Evolutionary conservation across 64 coral and sea anemone genomes (phyloP).

Genomic region (Catalaphyllia jardinei): DNA sequence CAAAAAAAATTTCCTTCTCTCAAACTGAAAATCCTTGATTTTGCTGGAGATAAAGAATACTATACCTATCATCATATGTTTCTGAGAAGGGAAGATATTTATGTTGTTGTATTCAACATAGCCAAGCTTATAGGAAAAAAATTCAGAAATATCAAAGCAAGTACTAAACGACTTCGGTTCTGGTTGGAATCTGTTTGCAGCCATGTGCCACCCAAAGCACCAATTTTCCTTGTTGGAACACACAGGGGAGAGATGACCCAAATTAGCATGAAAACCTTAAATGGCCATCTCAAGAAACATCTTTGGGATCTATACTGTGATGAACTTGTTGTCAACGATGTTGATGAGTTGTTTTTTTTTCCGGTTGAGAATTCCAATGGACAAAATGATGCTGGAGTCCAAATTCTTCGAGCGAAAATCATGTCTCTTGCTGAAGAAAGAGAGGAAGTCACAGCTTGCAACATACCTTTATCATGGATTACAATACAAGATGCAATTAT

Average conservation of each 20-base stretch:
- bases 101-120: constrained; percentile 67
- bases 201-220: constrained; percentile 39
- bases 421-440: constrained; percentile 36
- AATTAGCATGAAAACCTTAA: background rate
- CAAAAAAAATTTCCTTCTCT: constrained; percentile 20
- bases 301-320: constrained; percentile 47
- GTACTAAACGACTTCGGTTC: constrained; percentile 41
- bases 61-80: constrained; percentile 74
- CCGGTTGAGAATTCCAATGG: constrained; percentile 58
- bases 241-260: constrained; percentile 33
- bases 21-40: constrained; percentile 70
- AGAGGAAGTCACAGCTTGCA: background rate
- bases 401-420: constrained; percentile 15
- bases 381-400: constrained; percentile 34
- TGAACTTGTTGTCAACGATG: constrained; percentile 40
- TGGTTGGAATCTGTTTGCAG: constrained; percentile 68
- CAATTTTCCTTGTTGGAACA: constrained; percentile 77
- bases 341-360: constrained; percentile 49
- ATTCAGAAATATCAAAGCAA: background rate
- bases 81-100: constrained; percentile 47
- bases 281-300: constrained; percentile 19
- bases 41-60: constrained; percentile 71
- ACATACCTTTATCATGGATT: constrained; percentile 69
- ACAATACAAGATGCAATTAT: constrained; percentile 72
- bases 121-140: constrained; percentile 1